Percentiles rank a stretch among this genome's conserved stretches.
These are phyloP conservation scores for Thelaira solivaga DNA, from an alignment of 2,888 invertebrate genomes.

Conservation along the genomic window DNA sequence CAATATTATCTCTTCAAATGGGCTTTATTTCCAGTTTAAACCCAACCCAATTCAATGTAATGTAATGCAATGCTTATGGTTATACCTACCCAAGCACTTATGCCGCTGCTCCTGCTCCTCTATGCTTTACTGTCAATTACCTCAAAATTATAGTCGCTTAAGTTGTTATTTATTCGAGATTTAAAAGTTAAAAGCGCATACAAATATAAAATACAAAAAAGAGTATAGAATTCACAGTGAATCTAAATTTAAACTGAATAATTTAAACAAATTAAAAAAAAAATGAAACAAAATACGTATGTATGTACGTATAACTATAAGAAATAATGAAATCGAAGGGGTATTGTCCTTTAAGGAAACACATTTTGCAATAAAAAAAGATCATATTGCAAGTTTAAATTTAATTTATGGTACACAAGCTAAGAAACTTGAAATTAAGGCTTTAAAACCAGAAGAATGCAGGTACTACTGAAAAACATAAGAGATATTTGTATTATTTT, in stretches of 20 bases:
- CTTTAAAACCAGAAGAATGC: too few species aligned
- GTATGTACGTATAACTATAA: too few species aligned
- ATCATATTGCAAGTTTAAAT: too few species aligned
- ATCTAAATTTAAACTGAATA: slow-evolving; percentile 57
- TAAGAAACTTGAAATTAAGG: too few species aligned
- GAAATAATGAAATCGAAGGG: not conserved
- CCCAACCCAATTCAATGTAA: slow-evolving; percentile 6
- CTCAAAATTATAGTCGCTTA: slow-evolving; percentile 60
- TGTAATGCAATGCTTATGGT: slow-evolving; percentile 21
- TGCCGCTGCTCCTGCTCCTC: slow-evolving; percentile 37
- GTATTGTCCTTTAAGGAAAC: too few species aligned
- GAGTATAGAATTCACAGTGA: slow-evolving; percentile 11
- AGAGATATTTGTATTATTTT: too few species aligned
- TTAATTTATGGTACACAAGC: too few species aligned
- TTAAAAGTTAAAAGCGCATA: slow-evolving; percentile 46
- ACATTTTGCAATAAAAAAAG: too few species aligned
- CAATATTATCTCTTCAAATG: slow-evolving; percentile 35
- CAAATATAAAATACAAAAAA: slow-evolving; percentile 7
- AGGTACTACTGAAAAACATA: too few species aligned
- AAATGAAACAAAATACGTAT: not conserved
- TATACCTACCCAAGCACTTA: slow-evolving; percentile 23
- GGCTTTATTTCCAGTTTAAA: slow-evolving; percentile 23
- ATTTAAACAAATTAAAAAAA: slow-evolving; percentile 10
- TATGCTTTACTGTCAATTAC: slow-evolving; percentile 63
- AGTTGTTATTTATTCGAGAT: slow-evolving; percentile 58